These are phyloP conservation scores for Takifugu ocellatus DNA, from an alignment of 2,797 vertebrate genomes.

Conservation along the genomic window DNA sequence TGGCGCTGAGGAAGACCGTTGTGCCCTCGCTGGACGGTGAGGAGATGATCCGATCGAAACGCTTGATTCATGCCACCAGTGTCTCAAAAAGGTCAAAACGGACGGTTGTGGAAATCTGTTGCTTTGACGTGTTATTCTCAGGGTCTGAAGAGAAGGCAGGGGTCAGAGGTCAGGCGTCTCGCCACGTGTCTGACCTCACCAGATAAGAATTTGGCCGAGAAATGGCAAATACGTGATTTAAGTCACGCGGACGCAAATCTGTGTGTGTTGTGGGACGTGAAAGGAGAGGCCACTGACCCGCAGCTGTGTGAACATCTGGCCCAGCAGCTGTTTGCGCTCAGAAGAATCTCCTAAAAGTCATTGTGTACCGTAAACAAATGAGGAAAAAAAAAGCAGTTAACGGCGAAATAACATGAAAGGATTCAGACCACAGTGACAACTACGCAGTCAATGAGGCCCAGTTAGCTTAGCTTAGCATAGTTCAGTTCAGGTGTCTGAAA, in stretches of 20 bases:
- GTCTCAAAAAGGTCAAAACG: too few relatives aligned
- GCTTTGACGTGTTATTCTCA: not conserved
- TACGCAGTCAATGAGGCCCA: too few relatives aligned
- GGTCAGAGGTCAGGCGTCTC: conserved; percentile 11
- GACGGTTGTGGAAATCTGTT: not conserved
- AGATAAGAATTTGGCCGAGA: conserved; percentile 14
- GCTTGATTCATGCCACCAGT: too few relatives aligned
- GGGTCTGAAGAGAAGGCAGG: conserved; percentile 3
- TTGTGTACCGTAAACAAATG: too few relatives aligned
- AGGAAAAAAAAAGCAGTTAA: too few relatives aligned
- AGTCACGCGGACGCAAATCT: not conserved
- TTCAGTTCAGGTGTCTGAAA: too few relatives aligned
- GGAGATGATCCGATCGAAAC: conserved; percentile 8
- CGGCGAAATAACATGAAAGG: too few relatives aligned
- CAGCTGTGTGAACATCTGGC: conserved; percentile 19
- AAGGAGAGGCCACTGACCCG: conserved; percentile 3
- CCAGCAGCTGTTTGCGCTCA: not conserved
- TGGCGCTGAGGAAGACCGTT: conserved; percentile 93
- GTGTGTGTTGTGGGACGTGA: conserved; percentile 7
- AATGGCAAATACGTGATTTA: conserved; percentile 12
- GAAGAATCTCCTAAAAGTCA: not conserved
- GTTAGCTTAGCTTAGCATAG: too few relatives aligned
- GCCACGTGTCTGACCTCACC: conserved; percentile 15
- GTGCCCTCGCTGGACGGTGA: conserved; percentile 88
- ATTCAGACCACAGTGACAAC: too few relatives aligned